phyloP scores from a whole-genome alignment of 37 sponge, comb jelly and placozoan species.

The Aphrocallistes beatrix region DNA sequence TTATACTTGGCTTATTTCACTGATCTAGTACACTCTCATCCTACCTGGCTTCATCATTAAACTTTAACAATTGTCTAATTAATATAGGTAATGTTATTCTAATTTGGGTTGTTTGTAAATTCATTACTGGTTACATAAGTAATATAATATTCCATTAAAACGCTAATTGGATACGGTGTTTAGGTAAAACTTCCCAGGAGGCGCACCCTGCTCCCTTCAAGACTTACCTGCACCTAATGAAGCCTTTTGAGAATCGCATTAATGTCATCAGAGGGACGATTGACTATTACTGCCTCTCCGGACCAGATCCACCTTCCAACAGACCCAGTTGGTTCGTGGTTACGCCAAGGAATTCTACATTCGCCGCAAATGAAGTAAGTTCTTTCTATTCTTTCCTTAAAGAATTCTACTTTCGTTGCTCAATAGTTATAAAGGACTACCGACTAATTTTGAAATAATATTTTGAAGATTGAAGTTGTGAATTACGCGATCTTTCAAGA shows the following conservation, averaged over 20 bases:
- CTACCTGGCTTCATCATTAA: background rate
- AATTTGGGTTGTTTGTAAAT: background rate
- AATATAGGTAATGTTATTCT: no score
- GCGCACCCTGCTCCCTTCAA: constrained; percentile 41
- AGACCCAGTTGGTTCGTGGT: constrained; percentile 37
- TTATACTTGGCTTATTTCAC: background rate
- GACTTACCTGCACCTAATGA: constrained; percentile 34
- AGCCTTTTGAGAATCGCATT: constrained; percentile 37
- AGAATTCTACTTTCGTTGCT: no score
- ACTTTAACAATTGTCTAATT: background rate
- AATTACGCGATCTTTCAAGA: no score
- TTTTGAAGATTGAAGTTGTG: no score
- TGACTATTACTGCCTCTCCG: constrained; percentile 26
- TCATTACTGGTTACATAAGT: background rate
- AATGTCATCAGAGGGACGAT: constrained; percentile 55
- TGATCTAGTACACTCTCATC: background rate
- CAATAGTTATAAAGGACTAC: no score
- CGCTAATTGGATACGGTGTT: no score
- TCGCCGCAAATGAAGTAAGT: background rate
- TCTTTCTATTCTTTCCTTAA: background rate
- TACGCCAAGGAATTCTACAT: constrained; percentile 11
- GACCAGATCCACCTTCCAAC: constrained; percentile 29
- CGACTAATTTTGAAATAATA: no score
- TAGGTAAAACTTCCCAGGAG: constrained; percentile 17
- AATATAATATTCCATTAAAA: no score